Conservation (phyloP, 1,140 invertebrate species). For the Caenorhabditis briggsae region DNA sequence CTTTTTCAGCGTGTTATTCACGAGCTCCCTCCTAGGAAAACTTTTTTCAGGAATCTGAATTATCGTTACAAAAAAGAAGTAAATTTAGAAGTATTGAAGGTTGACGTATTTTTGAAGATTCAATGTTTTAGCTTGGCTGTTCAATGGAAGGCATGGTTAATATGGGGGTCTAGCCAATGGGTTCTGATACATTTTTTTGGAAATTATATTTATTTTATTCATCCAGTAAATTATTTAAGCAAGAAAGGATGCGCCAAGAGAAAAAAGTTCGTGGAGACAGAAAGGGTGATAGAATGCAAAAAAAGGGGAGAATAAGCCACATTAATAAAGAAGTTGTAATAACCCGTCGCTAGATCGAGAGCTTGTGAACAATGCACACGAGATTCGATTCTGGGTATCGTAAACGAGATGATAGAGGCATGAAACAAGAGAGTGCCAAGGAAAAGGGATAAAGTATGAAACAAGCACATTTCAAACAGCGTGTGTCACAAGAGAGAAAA, state of each 20-base stretch:
- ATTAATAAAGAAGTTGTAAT: slow-evolving; percentile 12
- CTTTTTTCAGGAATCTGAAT: too few relatives aligned
- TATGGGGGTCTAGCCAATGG: too few relatives aligned
- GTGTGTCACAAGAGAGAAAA: slow-evolving; percentile 45
- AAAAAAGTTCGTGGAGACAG: neutral
- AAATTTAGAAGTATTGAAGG: too few relatives aligned
- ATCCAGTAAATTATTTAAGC: neutral
- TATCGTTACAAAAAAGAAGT: too few relatives aligned
- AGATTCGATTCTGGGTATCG: slow-evolving; percentile 46
- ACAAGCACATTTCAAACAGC: slow-evolving; percentile 47
- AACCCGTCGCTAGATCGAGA: slow-evolving; percentile 54
- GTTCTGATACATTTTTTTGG: too few relatives aligned
- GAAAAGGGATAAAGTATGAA: slow-evolving; percentile 33
- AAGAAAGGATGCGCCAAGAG: neutral
- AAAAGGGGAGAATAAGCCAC: neutral
- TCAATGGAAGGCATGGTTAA: too few relatives aligned
- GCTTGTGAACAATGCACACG: slow-evolving; percentile 53
- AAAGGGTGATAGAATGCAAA: neutral
- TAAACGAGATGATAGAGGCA: neutral
- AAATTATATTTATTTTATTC: slow-evolving; percentile 16
- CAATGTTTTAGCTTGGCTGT: too few relatives aligned
- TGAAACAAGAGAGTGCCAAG: slow-evolving; percentile 29
- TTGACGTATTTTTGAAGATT: too few relatives aligned
- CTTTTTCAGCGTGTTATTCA: too few relatives aligned
- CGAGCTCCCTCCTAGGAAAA: too few relatives aligned